These are phyloP conservation scores for Pandemis cinnamomeana DNA, from an alignment of 2,888 invertebrate species.

Conservation along the genomic window DNA sequence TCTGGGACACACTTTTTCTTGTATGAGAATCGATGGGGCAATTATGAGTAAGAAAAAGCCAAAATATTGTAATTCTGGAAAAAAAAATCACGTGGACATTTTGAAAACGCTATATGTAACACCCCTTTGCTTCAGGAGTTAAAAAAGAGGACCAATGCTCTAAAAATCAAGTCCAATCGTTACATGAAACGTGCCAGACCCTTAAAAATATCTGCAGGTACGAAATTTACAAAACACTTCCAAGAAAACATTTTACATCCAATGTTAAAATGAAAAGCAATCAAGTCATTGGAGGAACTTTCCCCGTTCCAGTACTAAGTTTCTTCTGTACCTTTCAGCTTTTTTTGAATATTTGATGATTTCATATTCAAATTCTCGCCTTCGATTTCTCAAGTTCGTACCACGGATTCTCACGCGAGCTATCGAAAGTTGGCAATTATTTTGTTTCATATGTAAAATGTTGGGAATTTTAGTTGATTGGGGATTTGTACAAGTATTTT, in stretches of 20 bases:
- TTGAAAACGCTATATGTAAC: too few species aligned
- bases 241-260: slow-evolving; percentile 42
- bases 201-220: background rate
- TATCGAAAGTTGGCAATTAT: background rate
- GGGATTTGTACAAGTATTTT: background rate
- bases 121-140: too few species aligned
- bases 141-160: too few species aligned
- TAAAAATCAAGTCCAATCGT: background rate
- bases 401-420: slow-evolving; percentile 11
- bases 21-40: too few species aligned
- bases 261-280: slow-evolving; percentile 51
- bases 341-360: slow-evolving; percentile 60
- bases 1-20: too few species aligned
- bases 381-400: slow-evolving; percentile 37
- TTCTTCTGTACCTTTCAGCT: slow-evolving; percentile 47
- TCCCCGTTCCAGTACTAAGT: slow-evolving; percentile 45
- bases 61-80: too few species aligned
- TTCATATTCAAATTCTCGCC: slow-evolving; percentile 53
- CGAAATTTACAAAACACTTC: background rate
- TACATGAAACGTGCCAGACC: background rate
- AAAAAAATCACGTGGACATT: too few species aligned
- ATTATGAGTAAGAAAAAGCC: too few species aligned
- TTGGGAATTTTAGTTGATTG: background rate
- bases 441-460: slow-evolving; percentile 26
- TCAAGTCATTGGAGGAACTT: slow-evolving; percentile 49